Evolutionary conservation across 2,113 vertebrate genomes (phyloP).

Genomic region (Toxostoma redivivum): DNA sequence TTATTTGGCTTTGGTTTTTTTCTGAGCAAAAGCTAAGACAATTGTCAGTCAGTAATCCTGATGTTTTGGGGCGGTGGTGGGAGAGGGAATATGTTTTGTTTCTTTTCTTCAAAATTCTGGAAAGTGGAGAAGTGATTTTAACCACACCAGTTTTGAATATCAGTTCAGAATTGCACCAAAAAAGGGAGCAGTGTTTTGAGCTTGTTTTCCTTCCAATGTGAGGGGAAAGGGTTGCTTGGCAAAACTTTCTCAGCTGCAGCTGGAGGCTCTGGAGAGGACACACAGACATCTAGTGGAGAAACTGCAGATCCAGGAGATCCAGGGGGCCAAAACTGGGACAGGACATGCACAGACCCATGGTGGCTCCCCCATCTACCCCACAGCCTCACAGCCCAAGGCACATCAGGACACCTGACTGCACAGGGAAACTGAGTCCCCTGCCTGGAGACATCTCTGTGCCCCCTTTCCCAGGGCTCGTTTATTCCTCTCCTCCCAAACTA

Average conservation of each 20-base stretch:
- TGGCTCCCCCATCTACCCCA: neutral
- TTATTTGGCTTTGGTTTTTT: neutral
- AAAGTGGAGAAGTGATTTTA: neutral
- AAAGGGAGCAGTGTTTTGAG: neutral
- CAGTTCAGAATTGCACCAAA: neutral
- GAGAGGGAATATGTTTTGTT: accelerated
- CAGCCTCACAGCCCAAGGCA: neutral
- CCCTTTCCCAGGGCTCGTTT: neutral
- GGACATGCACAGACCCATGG: accelerated
- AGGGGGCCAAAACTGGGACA: neutral
- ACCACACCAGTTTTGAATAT: neutral
- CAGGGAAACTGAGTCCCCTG: accelerated
- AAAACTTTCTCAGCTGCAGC: neutral
- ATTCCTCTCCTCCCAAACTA: neutral
- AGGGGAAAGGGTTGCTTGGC: neutral
- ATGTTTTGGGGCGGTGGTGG: accelerated
- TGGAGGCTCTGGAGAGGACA: neutral
- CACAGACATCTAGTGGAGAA: neutral
- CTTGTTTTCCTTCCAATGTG: neutral
- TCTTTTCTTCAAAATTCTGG: neutral
- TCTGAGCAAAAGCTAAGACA: neutral
- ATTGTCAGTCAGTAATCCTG: neutral
- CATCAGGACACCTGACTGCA: neutral
- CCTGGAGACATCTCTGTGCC: neutral
- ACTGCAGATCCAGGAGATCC: neutral